A percentile compares a stretch with the other conserved stretches of the same genome.
These are phyloP conservation scores for Leucophenga varia DNA, from an alignment of 1,140 invertebrate genomes.

Conservation along the genomic window DNA sequence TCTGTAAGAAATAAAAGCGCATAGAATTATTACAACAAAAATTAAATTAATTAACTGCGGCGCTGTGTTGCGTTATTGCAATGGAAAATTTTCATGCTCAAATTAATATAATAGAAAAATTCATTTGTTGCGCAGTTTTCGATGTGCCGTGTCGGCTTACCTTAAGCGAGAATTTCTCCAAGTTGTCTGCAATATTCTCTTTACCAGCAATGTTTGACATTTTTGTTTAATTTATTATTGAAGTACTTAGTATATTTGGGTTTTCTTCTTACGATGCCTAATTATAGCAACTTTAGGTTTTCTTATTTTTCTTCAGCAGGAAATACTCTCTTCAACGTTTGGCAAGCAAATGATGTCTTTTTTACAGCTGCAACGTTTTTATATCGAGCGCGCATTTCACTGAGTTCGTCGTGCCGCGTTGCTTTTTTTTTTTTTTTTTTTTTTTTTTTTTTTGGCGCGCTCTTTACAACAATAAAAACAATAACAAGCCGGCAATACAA, in stretches of 20 bases:
- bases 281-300: too few species aligned
- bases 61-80: neutral
- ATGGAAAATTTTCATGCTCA: neutral
- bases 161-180: slow-evolving; percentile 55
- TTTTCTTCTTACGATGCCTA: neutral
- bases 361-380: slow-evolving; percentile 15
- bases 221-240: slow-evolving; percentile 12
- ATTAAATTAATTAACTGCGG: neutral
- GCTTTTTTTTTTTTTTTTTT: too few species aligned
- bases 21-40: slow-evolving; percentile 1
- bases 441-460: too few species aligned
- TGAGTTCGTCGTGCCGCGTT: too few species aligned
- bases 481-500: too few species aligned
- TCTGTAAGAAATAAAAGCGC: slow-evolving; percentile 25
- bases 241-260: too few species aligned
- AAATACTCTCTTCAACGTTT: neutral
- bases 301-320: too few species aligned
- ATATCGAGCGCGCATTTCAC: slow-evolving; percentile 28
- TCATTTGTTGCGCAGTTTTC: neutral
- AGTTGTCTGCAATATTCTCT: slow-evolving; percentile 53
- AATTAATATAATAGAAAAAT: neutral
- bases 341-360: neutral
- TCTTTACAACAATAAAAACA: too few species aligned
- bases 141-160: slow-evolving; percentile 18
- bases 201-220: slow-evolving; percentile 46